Evolutionary conservation across 2,797 vertebrate species (phyloP).

Genomic region (Podarcis lilfordi): DNA sequence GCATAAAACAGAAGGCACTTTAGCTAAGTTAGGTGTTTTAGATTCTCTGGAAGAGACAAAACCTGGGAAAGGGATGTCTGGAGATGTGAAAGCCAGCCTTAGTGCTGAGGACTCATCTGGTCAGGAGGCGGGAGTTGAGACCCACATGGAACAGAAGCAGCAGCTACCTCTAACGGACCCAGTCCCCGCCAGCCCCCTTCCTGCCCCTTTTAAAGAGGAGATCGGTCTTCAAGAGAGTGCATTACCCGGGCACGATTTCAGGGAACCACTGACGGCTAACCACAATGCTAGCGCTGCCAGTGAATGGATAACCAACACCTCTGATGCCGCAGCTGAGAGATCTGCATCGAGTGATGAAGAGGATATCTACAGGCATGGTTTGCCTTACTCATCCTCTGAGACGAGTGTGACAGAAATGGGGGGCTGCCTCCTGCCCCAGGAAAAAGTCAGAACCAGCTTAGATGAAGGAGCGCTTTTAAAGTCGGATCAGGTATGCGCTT

Average conservation of each 20-base stretch:
- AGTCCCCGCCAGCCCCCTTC: neutral
- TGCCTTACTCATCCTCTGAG: constrained; percentile 78
- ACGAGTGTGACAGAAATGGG: constrained; percentile 74
- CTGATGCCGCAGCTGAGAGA: constrained; percentile 50
- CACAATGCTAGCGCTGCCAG: constrained; percentile 12
- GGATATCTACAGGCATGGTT: constrained; percentile 89
- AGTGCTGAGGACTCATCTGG: constrained; percentile 20
- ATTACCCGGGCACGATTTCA: constrained; percentile 37
- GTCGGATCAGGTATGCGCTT: constrained; percentile 84
- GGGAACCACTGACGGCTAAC: constrained; percentile 21
- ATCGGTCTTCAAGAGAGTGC: constrained; percentile 20
- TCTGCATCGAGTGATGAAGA: constrained; percentile 90
- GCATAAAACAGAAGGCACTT: neutral
- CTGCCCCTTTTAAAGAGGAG: neutral
- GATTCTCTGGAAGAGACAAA: constrained; percentile 41
- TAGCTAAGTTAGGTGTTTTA: constrained; percentile 37
- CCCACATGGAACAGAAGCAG: neutral
- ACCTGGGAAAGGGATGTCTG: constrained; percentile 26
- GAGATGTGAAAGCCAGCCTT: constrained; percentile 23
- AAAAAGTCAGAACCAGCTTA: constrained; percentile 59
- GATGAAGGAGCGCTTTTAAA: constrained; percentile 78
- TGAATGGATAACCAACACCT: constrained; percentile 34
- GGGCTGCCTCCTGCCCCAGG: constrained; percentile 57
- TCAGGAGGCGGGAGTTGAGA: constrained; percentile 1
- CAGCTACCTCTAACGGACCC: constrained; percentile 15